Percentiles rank a stretch among this genome's conserved stretches.
phyloP scores from a whole-genome alignment of 1,140 invertebrate genomes.

The Apolygus lucorum region DNA sequence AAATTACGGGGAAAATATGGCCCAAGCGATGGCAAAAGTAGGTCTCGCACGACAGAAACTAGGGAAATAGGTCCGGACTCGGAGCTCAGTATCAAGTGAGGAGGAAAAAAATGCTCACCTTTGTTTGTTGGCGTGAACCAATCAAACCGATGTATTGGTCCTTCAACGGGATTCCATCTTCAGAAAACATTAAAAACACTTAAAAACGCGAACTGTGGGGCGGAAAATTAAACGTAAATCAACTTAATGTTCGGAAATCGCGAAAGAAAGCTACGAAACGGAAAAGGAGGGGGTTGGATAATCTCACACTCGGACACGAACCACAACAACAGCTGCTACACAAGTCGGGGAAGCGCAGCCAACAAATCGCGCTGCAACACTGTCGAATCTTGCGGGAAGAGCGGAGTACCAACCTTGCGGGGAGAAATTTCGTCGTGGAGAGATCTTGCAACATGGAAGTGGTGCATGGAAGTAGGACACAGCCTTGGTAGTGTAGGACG shows the following conservation, averaged over 20 bases:
- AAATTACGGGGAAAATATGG: too few relatives aligned
- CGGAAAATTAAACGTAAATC: neutral
- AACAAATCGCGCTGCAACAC: neutral
- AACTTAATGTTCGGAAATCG: neutral
- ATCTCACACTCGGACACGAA: neutral
- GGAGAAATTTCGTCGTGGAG: too few relatives aligned
- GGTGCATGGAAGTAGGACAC: too few relatives aligned
- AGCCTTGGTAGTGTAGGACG: too few relatives aligned
- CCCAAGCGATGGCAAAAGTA: neutral
- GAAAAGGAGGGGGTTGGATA: neutral
- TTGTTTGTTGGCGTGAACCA: conserved; percentile 12
- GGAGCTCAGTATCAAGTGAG: neutral
- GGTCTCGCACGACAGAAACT: neutral
- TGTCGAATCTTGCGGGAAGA: neutral
- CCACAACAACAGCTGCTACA: neutral
- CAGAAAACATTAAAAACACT: neutral
- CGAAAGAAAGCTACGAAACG: neutral
- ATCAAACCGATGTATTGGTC: neutral
- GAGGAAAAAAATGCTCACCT: neutral
- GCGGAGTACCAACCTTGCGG: too few relatives aligned
- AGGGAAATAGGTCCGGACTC: conserved; percentile 1
- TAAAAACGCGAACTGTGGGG: neutral
- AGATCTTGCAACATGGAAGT: too few relatives aligned
- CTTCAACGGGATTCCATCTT: neutral
- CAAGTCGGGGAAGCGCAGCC: neutral